Evolutionary conservation across 1,140 invertebrate species (phyloP).

Genomic region (Antheraea mylitta): DNA sequence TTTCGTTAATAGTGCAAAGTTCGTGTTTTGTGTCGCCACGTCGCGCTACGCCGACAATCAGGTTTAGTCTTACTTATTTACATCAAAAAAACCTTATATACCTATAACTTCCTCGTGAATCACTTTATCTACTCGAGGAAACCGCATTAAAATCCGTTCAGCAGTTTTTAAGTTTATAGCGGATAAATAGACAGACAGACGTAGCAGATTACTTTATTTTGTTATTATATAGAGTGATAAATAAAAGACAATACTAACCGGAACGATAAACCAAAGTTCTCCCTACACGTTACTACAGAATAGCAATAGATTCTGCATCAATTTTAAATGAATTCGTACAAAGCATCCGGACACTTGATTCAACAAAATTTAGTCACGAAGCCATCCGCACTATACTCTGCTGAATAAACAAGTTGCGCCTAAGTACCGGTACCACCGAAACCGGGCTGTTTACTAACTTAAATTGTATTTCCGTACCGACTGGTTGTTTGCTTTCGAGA

Average conservation of each 20-base stretch:
- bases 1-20: too few relatives aligned
- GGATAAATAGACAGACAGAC: too few relatives aligned
- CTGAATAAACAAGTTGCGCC: conserved; percentile 29
- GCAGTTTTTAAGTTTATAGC: too few relatives aligned
- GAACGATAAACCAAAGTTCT: not conserved
- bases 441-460: conserved; percentile 39
- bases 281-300: not conserved
- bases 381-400: conserved; percentile 11
- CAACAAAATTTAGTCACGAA: conserved; percentile 1
- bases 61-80: too few relatives aligned
- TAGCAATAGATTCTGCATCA: conserved; percentile 1
- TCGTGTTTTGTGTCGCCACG: too few relatives aligned
- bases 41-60: too few relatives aligned
- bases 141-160: too few relatives aligned
- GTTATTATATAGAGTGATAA: too few relatives aligned
- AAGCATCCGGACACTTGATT: not conserved
- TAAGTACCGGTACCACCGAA: conserved; percentile 19
- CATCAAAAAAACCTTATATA: too few relatives aligned
- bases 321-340: conserved; percentile 17
- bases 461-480: conserved; percentile 41
- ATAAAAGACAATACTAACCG: not conserved
- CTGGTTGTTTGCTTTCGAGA: conserved; percentile 36
- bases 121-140: too few relatives aligned
- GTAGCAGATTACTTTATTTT: too few relatives aligned
- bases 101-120: too few relatives aligned